Percentiles rank a stretch among this genome's conserved stretches.
phyloP scores from a whole-genome alignment of 2,113 vertebrate species.

The Eupsittula cactorum region DNA sequence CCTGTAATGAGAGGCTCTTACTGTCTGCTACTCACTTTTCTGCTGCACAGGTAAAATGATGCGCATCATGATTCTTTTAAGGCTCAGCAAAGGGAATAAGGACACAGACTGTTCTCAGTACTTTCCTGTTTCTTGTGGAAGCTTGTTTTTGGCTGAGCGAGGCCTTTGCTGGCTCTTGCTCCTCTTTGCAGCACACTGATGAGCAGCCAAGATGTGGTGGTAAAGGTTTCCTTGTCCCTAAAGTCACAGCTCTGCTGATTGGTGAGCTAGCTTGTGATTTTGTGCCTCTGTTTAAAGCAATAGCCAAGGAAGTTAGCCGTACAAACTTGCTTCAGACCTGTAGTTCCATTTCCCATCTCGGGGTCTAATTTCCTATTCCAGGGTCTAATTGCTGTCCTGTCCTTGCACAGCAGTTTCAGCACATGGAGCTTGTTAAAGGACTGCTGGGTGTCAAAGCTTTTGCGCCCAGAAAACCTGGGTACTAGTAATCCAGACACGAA shows the following conservation, averaged over 20 bases:
- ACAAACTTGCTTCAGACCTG: not conserved
- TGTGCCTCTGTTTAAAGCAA: fast-evolving
- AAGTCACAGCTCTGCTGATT: fast-evolving
- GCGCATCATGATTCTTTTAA: not conserved
- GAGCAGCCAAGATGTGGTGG: not conserved
- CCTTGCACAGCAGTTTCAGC: not conserved
- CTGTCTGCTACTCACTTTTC: not conserved
- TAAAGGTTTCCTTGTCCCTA: not conserved
- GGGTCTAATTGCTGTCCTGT: not conserved
- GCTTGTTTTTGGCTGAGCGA: not conserved
- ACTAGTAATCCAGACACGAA: not conserved
- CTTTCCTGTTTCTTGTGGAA: not conserved
- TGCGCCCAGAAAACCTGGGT: not conserved
- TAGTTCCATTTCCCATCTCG: not conserved
- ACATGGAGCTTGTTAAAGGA: not conserved
- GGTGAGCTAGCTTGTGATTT: not conserved
- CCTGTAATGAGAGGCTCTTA: not conserved
- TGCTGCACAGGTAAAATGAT: not conserved
- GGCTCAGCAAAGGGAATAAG: not conserved
- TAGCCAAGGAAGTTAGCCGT: not conserved
- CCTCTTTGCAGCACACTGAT: fast-evolving
- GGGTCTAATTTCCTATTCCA: not conserved
- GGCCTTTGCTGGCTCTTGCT: not conserved
- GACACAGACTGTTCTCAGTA: fast-evolving
- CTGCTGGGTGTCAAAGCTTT: not conserved